Evolutionary conservation across 2,113 vertebrate genomes (phyloP).

Genomic region (Megaceryle torquata): DNA sequence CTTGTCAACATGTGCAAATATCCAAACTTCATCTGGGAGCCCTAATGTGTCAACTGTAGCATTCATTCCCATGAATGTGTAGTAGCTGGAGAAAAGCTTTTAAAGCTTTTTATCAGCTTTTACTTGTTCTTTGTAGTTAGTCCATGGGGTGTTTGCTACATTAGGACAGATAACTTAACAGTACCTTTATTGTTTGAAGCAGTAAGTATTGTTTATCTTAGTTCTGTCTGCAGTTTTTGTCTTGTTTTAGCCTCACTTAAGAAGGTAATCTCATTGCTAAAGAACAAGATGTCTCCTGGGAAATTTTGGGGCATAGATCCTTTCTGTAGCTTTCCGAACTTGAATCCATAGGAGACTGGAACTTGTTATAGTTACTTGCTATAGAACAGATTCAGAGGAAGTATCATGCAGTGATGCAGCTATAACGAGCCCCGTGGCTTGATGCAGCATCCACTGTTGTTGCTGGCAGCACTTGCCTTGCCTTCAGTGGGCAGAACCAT

Average conservation of each 20-base stretch:
- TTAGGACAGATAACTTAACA: neutral
- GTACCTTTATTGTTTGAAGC: neutral
- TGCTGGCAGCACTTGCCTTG: neutral
- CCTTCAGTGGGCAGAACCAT: neutral
- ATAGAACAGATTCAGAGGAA: neutral
- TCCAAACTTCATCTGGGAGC: neutral
- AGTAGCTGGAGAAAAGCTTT: neutral
- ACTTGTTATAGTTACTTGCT: neutral
- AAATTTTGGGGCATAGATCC: neutral
- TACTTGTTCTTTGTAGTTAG: neutral
- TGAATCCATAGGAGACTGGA: neutral
- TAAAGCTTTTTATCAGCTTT: neutral
- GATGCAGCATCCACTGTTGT: neutral
- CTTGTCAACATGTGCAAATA: constrained; percentile 5
- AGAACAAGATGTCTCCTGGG: neutral
- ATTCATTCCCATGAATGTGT: neutral
- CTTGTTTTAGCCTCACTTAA: neutral
- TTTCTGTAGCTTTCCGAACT: neutral
- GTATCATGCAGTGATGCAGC: accelerated
- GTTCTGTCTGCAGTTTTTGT: neutral
- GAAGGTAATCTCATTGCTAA: neutral
- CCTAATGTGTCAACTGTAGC: neutral
- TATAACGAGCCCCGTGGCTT: accelerated
- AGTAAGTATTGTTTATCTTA: neutral
- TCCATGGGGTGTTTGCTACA: neutral